Base-by-base conservation (phyloP, 2,888 invertebrate species). In the Cheilosia scutellata region DNA sequence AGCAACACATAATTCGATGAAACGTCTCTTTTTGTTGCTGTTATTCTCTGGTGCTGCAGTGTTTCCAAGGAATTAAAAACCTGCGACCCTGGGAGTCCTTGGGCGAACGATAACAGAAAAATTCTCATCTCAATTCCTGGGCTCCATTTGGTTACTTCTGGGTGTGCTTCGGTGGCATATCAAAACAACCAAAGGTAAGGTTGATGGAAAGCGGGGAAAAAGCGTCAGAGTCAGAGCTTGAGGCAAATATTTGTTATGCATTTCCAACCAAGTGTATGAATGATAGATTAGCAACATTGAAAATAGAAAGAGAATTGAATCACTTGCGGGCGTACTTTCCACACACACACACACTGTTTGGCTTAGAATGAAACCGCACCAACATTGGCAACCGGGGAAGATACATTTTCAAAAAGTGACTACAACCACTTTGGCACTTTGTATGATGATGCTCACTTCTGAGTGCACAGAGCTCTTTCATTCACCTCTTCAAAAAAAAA, bases 241-340 rank as follows among this genome's bases (percentile, higher is more conserved):
- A 7, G 86, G 86, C 86, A 72, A 77, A 86, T 82, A 72, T 82
- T 86, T 86, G 76, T 66, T 76, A 86, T 82, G 76, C 71, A 86
- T 82, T 86, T 71, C 57, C 72, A 68, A 71, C 42, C 66, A 71
- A 86, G 76, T 82, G 86, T 82, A 86, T 82, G 76, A 86, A 86
- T 82, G 86, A 58, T 72, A 37, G 66, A 82, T 77, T 68, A 86
- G 68, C 72, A 82, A 77, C 82, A 40, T 77, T 44, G 72, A 53
- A 55, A 57, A 72, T 60, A 47, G 60, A 37, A 65, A 66, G 47
- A 71, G 42, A 86, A 86, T 82, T 76, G 82, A 86, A 72, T 62
- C 66, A 82, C 86, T 76, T 68, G 72, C 27, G 68, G 82, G 57
- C 44, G 55, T 68, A 72, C 80, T 71, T 76, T 80, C 60, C 40